Evolutionary conservation across 2,113 vertebrate species (phyloP).

Genomic region (Cathartes aura): DNA sequence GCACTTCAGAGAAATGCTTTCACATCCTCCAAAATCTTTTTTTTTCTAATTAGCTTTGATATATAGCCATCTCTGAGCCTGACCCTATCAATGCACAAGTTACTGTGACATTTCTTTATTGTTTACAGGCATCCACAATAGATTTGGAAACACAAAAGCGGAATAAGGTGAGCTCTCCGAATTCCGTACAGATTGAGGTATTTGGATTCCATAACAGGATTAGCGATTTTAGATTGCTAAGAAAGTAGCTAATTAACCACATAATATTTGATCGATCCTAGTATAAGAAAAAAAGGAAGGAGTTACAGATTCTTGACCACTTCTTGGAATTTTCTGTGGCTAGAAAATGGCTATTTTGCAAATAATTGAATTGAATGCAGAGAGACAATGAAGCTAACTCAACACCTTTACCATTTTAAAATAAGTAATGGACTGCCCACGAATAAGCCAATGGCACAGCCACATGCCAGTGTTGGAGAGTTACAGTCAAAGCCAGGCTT

Average conservation of each 20-base stretch:
- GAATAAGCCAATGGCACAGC: not conserved
- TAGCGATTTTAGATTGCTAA: not conserved
- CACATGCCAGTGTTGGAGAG: not conserved
- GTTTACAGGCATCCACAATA: not conserved
- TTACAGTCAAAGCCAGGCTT: not conserved
- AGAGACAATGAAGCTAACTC: not conserved
- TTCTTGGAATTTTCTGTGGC: not conserved
- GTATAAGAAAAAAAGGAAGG: not conserved
- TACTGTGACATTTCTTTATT: not conserved
- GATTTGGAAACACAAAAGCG: not conserved
- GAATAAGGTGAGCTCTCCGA: not conserved
- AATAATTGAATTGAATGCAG: not conserved
- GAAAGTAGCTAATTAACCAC: not conserved
- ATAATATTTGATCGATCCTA: not conserved
- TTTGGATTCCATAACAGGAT: not conserved
- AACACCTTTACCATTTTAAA: not conserved
- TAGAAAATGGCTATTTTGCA: not conserved
- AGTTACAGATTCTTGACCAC: not conserved
- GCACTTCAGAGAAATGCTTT: not conserved
- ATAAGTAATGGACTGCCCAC: not conserved
- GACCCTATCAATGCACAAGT: not conserved
- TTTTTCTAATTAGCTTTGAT: conserved; percentile 25
- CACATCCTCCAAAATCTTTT: not conserved
- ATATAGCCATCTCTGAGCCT: not conserved
- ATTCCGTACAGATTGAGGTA: not conserved